Evolutionary conservation across 2,113 vertebrate species (phyloP).

Genomic region (Isichthys henryi): DNA sequence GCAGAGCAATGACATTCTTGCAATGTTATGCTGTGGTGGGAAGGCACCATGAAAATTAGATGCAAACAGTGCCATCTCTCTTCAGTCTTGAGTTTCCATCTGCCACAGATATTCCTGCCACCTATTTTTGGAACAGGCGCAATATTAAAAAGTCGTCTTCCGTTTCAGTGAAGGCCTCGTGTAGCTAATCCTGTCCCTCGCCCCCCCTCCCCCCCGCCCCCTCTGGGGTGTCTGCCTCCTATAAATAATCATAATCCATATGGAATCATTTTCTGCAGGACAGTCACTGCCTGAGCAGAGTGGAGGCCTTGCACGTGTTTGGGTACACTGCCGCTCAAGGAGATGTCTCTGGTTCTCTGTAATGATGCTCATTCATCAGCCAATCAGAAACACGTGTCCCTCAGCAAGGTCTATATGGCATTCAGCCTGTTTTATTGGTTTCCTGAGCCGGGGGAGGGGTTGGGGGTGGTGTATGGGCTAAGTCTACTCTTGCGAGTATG

Average conservation of each 20-base stretch:
- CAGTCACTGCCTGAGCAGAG: not conserved
- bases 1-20: not conserved
- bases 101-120: not conserved
- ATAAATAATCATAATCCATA: conserved; percentile 16
- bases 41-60: not conserved
- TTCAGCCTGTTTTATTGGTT: not conserved
- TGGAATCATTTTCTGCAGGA: not conserved
- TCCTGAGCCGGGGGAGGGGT: not conserved
- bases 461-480: not conserved
- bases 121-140: conserved; percentile 18
- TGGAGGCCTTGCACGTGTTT: not conserved
- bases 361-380: not conserved
- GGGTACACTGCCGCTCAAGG: not conserved
- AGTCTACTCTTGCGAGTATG: not conserved
- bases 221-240: not conserved
- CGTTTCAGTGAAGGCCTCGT: conserved; percentile 10
- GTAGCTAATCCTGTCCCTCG: not conserved
- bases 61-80: not conserved
- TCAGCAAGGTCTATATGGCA: not conserved
- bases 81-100: not conserved
- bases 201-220: not conserved
- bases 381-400: not conserved
- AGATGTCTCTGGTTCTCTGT: not conserved
- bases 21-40: not conserved
- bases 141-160: conserved; percentile 16